These are phyloP conservation scores for Sprattus sprattus DNA, from an alignment of 2,113 vertebrate genomes.

Conservation along the genomic window DNA sequence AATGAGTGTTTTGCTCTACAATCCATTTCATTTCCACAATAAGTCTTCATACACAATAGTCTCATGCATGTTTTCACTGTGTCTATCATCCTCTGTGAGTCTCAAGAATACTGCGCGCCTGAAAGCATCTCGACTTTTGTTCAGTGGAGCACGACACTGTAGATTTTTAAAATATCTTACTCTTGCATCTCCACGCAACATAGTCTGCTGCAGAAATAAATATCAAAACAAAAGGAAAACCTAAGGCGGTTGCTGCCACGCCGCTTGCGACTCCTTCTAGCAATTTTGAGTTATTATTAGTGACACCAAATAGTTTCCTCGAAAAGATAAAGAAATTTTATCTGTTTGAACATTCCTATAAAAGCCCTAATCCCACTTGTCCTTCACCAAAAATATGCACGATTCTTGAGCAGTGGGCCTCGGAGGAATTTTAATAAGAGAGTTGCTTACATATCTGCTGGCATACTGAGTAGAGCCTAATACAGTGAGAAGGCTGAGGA, in stretches of 20 bases:
- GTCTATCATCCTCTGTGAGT: not conserved
- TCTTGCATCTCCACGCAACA: not conserved
- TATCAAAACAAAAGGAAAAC: conserved; percentile 14
- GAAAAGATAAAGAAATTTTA: conserved; percentile 15
- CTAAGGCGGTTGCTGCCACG: conserved; percentile 9
- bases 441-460: conserved; percentile 42
- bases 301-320: conserved; percentile 9
- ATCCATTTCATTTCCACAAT: conserved; percentile 52
- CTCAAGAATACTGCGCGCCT: conserved; percentile 22
- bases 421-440: conserved; percentile 60
- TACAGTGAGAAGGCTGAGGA: conserved; percentile 7
- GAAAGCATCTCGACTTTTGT: conserved; percentile 21
- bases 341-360: conserved; percentile 20
- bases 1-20: conserved; percentile 62
- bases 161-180: conserved; percentile 3
- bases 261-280: not conserved
- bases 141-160: conserved; percentile 3
- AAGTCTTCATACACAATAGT: conserved; percentile 43
- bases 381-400: conserved; percentile 18
- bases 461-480: conserved; percentile 21
- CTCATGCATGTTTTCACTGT: conserved; percentile 29
- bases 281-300: conserved; percentile 18
- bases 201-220: not conserved
- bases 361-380: conserved; percentile 17
- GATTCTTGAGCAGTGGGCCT: conserved; percentile 7